A percentile compares a stretch with the other conserved stretches of the same genome.
Evolutionary conservation across 2,888 invertebrate species (phyloP).

Genomic region (Drosophila merina): DNA sequence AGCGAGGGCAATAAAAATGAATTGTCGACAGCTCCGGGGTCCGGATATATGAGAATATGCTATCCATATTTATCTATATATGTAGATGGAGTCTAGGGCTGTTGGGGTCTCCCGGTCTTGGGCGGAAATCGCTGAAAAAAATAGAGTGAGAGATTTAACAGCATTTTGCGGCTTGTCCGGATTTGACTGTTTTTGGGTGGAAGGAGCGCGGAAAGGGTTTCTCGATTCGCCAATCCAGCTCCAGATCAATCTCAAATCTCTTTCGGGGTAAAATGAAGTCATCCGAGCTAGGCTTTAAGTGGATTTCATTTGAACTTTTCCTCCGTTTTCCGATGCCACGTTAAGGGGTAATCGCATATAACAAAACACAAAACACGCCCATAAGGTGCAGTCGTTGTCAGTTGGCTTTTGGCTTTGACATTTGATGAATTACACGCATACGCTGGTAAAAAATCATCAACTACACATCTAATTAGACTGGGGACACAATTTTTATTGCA

Average conservation of each 20-base stretch:
- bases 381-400: conserved; percentile 68
- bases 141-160: conserved; percentile 33
- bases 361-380: conserved; percentile 51
- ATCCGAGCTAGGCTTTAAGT: neutral
- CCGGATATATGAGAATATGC: conserved; percentile 76
- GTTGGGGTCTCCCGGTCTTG: neutral
- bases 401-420: conserved; percentile 61
- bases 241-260: conserved; percentile 1
- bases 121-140: conserved; percentile 24
- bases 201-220: conserved; percentile 23
- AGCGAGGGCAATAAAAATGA: conserved; percentile 69
- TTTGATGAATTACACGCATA: conserved; percentile 73
- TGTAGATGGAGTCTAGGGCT: neutral
- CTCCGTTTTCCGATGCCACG: neutral
- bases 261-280: conserved; percentile 20
- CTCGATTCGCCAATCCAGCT: neutral
- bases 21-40: conserved; percentile 64
- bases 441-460: conserved; percentile 44
- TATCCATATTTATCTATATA: conserved; percentile 44
- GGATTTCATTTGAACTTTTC: neutral
- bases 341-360: conserved; percentile 25
- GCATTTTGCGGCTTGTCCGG: conserved; percentile 45
- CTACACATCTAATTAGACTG: conserved; percentile 74
- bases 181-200: neutral
- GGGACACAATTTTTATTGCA: conserved; percentile 75